Conservation (phyloP, 2,113 vertebrate species). For the Oryctolagus cuniculus region mOryCun1.1 NC_091445.1:86175501-86176000, state of each 20-base stretch:
- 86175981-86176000: slow-evolving; percentile 32
- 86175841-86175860: slow-evolving; percentile 16
- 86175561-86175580: no score
- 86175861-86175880: slow-evolving; percentile 29
- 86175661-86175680: no score
- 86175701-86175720: slow-evolving; percentile 12
- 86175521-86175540: slow-evolving; percentile 18
- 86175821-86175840: neutral
- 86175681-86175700: neutral
- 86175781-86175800: slow-evolving; percentile 29
- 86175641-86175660: no score
- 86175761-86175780: slow-evolving; percentile 53
- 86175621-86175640: no score
- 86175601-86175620: no score
- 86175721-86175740: slow-evolving; percentile 25
- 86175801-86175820: neutral
- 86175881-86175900: neutral
- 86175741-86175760: slow-evolving; percentile 9
- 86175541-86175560: no score
- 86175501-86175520: slow-evolving; percentile 27
- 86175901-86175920: slow-evolving; percentile 58
- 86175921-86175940: slow-evolving; percentile 58
- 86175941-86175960: slow-evolving; percentile 1
- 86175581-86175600: no score
- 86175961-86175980: slow-evolving; percentile 36